These are phyloP conservation scores for Chorisops tibialis DNA, from an alignment of 2,888 invertebrate species.

Conservation along the genomic window DNA sequence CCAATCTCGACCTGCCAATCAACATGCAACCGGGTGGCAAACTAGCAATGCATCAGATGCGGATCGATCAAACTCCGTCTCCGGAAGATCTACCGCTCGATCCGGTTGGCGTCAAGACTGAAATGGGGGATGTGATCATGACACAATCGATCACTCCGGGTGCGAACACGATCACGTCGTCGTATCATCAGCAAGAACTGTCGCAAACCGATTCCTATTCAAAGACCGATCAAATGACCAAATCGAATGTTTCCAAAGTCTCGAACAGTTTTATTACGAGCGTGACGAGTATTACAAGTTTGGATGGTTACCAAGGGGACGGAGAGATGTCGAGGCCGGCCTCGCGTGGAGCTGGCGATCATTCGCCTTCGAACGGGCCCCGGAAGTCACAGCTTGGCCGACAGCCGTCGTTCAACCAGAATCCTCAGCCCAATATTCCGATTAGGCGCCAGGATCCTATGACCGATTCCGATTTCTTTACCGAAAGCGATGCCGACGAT, in stretches of 20 bases:
- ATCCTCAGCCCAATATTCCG: constrained; percentile 56
- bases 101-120: constrained; percentile 63
- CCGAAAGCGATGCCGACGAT: constrained; percentile 85
- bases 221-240: constrained; percentile 58
- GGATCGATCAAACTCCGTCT: constrained; percentile 78
- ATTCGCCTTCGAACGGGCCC: constrained; percentile 62
- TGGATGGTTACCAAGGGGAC: constrained; percentile 92
- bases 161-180: constrained; percentile 31
- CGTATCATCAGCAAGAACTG: constrained; percentile 49
- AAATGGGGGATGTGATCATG: constrained; percentile 55
- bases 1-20: constrained; percentile 57
- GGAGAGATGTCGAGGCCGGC: constrained; percentile 86
- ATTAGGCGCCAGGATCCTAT: constrained; percentile 75
- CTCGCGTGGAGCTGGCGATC: constrained; percentile 68
- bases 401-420: constrained; percentile 52
- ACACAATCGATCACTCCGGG: constrained; percentile 38
- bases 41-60: constrained; percentile 44
- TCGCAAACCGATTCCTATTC: constrained; percentile 58
- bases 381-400: constrained; percentile 48
- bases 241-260: constrained; percentile 63
- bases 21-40: constrained; percentile 55
- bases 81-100: constrained; percentile 82
- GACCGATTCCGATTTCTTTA: constrained; percentile 90
- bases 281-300: constrained; percentile 85
- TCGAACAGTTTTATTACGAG: constrained; percentile 79